Conservation (phyloP, 2,113 vertebrate genomes). For the Zapornia atra region DNA sequence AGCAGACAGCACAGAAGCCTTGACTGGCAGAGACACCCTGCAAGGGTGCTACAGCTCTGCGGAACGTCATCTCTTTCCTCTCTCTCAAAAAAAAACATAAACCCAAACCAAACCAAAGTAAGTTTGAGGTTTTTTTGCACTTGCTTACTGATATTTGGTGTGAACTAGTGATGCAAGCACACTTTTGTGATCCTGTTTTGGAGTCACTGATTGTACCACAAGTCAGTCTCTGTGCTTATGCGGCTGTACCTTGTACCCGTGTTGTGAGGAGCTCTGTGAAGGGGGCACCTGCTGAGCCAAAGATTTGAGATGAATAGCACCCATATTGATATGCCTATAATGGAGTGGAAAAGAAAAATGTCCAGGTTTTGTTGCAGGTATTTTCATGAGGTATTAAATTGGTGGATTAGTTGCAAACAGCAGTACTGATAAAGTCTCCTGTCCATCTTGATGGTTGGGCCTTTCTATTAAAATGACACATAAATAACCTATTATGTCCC, state of each 20-base stretch:
- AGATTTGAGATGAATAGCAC: conserved; percentile 78
- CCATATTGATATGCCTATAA: conserved; percentile 81
- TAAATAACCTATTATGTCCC: conserved; percentile 98
- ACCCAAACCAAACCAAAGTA: too few relatives aligned
- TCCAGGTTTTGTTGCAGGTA: conserved; percentile 81
- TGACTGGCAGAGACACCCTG: background rate
- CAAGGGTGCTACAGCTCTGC: background rate
- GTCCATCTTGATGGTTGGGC: conserved; percentile 87
- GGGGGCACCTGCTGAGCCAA: conserved; percentile 65
- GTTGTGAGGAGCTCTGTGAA: conserved; percentile 21
- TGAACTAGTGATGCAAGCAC: background rate
- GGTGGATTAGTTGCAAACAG: conserved; percentile 86
- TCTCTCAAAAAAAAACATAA: too few relatives aligned
- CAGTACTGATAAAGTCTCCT: conserved; percentile 84
- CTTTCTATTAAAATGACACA: conserved; percentile 98
- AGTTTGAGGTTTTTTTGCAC: too few relatives aligned
- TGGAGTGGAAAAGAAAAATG: conserved; percentile 79
- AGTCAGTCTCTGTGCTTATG: background rate
- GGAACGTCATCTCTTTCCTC: background rate
- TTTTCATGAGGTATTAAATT: conserved; percentile 83
- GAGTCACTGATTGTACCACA: background rate
- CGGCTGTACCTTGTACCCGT: background rate
- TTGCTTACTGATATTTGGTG: background rate
- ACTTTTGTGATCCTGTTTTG: background rate
- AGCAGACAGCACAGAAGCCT: background rate